These are phyloP conservation scores for Clepsis dumicolana DNA, from an alignment of 2,888 invertebrate species.

Conservation along the genomic window DNA sequence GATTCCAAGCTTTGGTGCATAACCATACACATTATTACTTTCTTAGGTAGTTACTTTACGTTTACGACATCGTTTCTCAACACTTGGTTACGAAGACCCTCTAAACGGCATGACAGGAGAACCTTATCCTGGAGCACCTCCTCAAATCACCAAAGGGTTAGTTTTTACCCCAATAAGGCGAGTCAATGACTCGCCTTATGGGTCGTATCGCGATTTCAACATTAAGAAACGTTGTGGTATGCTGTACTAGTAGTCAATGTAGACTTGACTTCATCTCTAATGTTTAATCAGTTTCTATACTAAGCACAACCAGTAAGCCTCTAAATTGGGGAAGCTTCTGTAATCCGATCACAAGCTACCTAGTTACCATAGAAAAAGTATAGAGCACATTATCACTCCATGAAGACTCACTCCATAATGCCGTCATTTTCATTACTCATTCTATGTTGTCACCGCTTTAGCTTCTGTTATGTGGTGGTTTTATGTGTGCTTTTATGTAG, in stretches of 20 bases:
- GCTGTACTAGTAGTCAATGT: background rate
- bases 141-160: background rate
- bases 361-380: background rate
- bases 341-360: background rate
- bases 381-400: conserved; percentile 20
- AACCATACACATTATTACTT: background rate
- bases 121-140: background rate
- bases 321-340: no score
- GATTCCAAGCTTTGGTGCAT: background rate
- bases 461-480: conserved; percentile 10
- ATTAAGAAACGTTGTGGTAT: background rate
- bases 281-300: no score
- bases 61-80: background rate
- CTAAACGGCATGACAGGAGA: background rate
- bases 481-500: conserved; percentile 9
- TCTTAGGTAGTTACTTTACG: background rate
- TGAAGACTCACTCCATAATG: conserved; percentile 19
- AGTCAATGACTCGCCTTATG: no score
- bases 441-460: conserved; percentile 12
- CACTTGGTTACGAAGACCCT: background rate
- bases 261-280: no score
- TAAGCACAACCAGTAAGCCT: no score
- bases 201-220: no score
- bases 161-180: no score
- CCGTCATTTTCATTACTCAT: conserved; percentile 14